phyloP scores from a whole-genome alignment of 2,888 invertebrate species.

The Zaprionus obscuricornis region DNA sequence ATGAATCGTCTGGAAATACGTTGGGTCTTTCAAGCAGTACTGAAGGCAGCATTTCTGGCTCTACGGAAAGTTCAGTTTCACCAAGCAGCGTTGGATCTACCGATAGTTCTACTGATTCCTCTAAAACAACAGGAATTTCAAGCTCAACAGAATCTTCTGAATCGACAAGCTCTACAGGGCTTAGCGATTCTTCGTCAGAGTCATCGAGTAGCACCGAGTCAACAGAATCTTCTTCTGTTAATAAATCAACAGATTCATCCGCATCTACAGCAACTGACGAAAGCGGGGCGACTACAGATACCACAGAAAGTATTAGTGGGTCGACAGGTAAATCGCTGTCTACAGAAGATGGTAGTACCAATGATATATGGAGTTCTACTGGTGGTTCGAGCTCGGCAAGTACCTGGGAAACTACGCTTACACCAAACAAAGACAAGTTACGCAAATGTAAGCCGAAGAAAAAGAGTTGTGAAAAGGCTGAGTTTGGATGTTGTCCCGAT shows the following conservation, averaged over 20 bases:
- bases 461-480: constrained; percentile 86
- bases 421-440: constrained; percentile 83
- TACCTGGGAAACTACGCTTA: constrained; percentile 84
- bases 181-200: constrained; percentile 10
- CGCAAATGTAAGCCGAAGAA: constrained; percentile 86
- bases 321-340: constrained; percentile 64
- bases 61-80: neutral
- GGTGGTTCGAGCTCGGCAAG: constrained; percentile 85
- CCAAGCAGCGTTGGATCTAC: no score
- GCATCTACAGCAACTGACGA: constrained; percentile 31
- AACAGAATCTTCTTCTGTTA: constrained; percentile 9
- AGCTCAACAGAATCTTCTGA: constrained; percentile 6
- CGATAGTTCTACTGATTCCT: neutral
- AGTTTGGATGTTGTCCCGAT: constrained; percentile 94
- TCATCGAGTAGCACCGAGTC: constrained; percentile 23
- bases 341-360: constrained; percentile 69
- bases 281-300: constrained; percentile 36
- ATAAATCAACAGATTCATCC: neutral
- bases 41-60: neutral
- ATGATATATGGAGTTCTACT: constrained; percentile 82
- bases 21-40: no score
- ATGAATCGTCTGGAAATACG: no score
- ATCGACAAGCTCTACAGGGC: constrained; percentile 8
- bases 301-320: constrained; percentile 39
- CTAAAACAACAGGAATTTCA: constrained; percentile 16